Evolutionary conservation across 2,113 vertebrate species (phyloP).

Genomic region (Vireo altiloquus): DNA sequence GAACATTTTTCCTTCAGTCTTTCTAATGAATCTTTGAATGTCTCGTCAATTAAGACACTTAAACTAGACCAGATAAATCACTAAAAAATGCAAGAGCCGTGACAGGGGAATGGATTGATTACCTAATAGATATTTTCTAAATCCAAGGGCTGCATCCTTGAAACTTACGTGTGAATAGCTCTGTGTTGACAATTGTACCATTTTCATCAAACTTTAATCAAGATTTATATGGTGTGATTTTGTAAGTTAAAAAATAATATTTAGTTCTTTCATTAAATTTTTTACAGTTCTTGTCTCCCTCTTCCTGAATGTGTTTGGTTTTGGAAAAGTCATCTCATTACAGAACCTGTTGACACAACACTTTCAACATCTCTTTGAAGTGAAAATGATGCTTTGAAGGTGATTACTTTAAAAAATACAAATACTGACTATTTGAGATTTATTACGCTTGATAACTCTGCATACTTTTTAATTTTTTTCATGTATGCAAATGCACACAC

Average conservation of each 20-base stretch:
- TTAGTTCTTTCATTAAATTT: not conserved
- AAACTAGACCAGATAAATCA: conserved; percentile 34
- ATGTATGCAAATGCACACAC: not conserved
- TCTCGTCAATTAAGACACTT: conserved; percentile 32
- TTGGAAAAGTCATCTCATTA: not conserved
- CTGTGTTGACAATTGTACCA: not conserved
- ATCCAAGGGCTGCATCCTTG: not conserved
- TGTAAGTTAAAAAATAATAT: not conserved
- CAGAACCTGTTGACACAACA: not conserved
- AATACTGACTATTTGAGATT: not conserved
- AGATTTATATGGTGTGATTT: not conserved
- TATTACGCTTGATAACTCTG: not conserved
- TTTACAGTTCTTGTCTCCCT: not conserved
- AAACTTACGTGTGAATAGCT: not conserved
- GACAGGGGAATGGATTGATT: not conserved
- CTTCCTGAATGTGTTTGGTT: not conserved
- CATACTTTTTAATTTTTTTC: not conserved
- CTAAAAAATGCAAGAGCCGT: not conserved
- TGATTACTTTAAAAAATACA: not conserved
- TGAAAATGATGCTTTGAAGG: not conserved
- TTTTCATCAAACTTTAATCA: not conserved
- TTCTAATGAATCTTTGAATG: not conserved
- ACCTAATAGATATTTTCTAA: not conserved
- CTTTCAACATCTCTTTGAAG: not conserved
- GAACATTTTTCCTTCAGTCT: not conserved